These are phyloP conservation scores for Trichacis sp. DNA, from an alignment of 2,888 invertebrate genomes.

Conservation along the genomic window DNA sequence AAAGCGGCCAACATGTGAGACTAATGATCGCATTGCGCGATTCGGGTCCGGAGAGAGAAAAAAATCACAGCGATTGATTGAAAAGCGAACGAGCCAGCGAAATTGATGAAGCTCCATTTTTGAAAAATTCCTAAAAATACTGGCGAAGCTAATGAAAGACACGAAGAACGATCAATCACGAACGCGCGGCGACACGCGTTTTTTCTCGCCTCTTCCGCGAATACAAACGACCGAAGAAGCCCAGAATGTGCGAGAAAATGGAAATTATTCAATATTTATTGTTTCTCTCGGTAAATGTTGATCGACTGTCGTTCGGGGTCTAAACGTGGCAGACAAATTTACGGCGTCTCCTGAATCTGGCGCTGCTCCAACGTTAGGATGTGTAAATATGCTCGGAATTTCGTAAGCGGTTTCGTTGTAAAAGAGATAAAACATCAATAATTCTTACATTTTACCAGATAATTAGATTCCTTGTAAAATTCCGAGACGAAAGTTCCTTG, in stretches of 20 bases:
- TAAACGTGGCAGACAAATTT: constrained; percentile 47
- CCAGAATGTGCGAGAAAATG: background rate
- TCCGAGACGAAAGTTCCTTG: too few relatives aligned
- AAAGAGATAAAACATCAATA: too few relatives aligned
- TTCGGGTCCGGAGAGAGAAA: constrained; percentile 13
- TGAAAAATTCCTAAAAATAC: too few relatives aligned
- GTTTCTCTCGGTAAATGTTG: constrained; percentile 27
- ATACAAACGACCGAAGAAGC: too few relatives aligned
- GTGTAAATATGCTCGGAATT: too few relatives aligned
- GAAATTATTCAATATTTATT: background rate
- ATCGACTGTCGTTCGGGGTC: constrained; percentile 41
- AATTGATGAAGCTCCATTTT: background rate
- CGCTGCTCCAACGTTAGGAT: constrained; percentile 44
- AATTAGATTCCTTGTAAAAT: too few relatives aligned
- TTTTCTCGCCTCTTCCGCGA: background rate
- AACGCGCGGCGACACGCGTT: background rate
- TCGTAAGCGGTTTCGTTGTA: too few relatives aligned
- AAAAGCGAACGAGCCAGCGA: background rate
- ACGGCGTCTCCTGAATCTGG: constrained; percentile 43
- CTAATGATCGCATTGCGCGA: constrained; percentile 26
- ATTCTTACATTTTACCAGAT: too few relatives aligned
- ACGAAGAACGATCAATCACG: too few relatives aligned
- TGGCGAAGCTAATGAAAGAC: too few relatives aligned
- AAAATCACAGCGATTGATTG: constrained; percentile 2
- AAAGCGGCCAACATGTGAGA: constrained; percentile 8